These are phyloP conservation scores for Bradypodion ventrale DNA, from an alignment of 2,797 vertebrate genomes.

Conservation along the genomic window DNA sequence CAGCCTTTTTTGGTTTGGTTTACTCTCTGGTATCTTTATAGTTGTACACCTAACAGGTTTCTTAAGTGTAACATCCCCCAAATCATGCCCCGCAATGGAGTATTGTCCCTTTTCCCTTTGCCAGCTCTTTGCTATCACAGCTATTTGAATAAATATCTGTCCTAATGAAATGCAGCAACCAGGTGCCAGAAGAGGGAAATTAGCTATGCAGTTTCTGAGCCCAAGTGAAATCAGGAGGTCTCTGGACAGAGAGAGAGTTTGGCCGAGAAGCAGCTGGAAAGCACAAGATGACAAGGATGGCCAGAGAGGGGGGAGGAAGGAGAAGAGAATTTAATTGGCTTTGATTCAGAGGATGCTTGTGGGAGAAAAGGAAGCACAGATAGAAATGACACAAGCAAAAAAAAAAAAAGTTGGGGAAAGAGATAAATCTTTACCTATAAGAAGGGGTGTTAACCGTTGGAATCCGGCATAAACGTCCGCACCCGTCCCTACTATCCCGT, in stretches of 20 bases:
- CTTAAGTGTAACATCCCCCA: too few relatives aligned
- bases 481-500: too few relatives aligned
- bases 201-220: neutral
- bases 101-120: neutral
- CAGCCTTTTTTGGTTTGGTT: too few relatives aligned
- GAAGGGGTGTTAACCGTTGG: too few relatives aligned
- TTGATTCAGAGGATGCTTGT: constrained; percentile 5
- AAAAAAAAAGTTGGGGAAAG: neutral
- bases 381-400: neutral
- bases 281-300: too few relatives aligned
- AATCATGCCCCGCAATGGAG: too few relatives aligned
- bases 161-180: neutral
- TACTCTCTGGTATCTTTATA: too few relatives aligned
- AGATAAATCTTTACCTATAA: too few relatives aligned
- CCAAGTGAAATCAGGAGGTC: neutral
- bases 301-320: too few relatives aligned
- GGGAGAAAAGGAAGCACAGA: neutral
- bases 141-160: neutral
- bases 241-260: neutral
- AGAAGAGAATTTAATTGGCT: neutral
- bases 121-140: neutral
- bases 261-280: neutral
- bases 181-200: neutral
- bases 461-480: too few relatives aligned
- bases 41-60: too few relatives aligned